Evolutionary conservation across 2,797 vertebrate species (phyloP), one percentile per base, ranked within the genome.

Genomic region (Cottoperca gobio): DNA sequence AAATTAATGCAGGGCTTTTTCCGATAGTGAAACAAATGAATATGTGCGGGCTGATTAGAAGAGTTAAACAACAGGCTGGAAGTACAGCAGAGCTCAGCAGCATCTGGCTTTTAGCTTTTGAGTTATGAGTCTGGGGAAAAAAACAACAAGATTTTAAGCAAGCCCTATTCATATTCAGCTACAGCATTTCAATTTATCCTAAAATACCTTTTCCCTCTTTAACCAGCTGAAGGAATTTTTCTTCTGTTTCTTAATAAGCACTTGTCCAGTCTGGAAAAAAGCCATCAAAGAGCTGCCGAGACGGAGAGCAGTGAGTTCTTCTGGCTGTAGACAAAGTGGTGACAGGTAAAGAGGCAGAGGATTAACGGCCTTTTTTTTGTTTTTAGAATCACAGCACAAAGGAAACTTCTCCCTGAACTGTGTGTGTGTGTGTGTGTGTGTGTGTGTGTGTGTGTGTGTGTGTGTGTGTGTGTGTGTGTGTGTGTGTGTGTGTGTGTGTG

Each of bases 211-310:
- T 83, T 60, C 62, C 62, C 55, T 60, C 50, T 57, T 72, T 53
- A 73, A 78, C 50, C 49, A 52, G 67, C 74, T 53, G 21, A 65
- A 70, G 50, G 73, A 60, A 60, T 84, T 76, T 70, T 81, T 77
- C 73, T 53, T 86, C 49, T 70, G 46, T 79, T 78, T 80, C 62
- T 79, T 90, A 88, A 88, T 89, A 92, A 89, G 80, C 88, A 91
- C 87, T 83, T 89, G 87, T 90, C 81, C 82, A 61, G 66, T 76
- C 60, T 79, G 70, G 60, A 81, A 55, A 82, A 66, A 69, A 73
- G 73, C 77, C 73, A 78, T 79, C 35, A 88, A 63, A 78, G 68
- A 71, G 78, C 76, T 71, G 78, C 37, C 24, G 59, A 76, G 65
- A 23, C n/a, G 35, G 68, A 80, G 76, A 80, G 82, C 67, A 42